Evolutionary conservation across 2,888 invertebrate genomes (phyloP), one percentile per base, ranked within the genome.

Genomic region (Cephus pygmeus): DNA sequence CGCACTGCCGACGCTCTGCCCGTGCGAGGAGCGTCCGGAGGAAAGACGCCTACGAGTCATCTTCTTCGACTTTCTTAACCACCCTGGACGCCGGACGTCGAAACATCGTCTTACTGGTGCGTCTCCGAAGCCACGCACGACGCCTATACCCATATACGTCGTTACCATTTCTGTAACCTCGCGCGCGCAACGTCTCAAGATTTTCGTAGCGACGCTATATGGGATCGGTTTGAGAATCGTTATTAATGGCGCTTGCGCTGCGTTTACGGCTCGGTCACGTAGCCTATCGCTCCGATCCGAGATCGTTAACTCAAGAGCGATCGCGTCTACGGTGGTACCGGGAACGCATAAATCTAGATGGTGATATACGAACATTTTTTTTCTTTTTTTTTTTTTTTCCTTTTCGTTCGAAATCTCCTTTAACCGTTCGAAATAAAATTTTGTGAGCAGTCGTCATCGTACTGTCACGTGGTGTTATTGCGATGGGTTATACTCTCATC

Each of bases 1-100:
- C 81, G 81, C 84, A 80, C 80, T 81, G 76, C 79, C 76, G 80
- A 40, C 36, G 73, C 33, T n/a, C 12, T 31, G 12, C 31, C 33
- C 71, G 33, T 71, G 34, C 71, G 71, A 31, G 33, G 23, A 31
- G 73, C 36, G 15, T 74, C 73, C 74, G 73, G 81, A 82, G 80
- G 77, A 78, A 80, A 78, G 79, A 75, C 78, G 69, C 75, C 73
- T 75, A 77, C 56, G 73, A n/a, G 33, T 36, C 40, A 11, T 34
- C n/a, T 69, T 33, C 11, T 74, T 74, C 40, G 23, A 31, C 40
- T 35, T 12, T 69, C 71, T 31, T 71, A 69, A 69, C 23, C 34
- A 76, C 73, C 75, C 73, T 34, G 34, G 34, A 34, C 68, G 68
- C 73, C 34, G 76, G 31, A n/a, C 73, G 68, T 34, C 35, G 35